Percentiles rank a stretch among this genome's conserved stretches.
phyloP scores from a whole-genome alignment of 2,888 invertebrate species.

The Eupithecia subumbrata region DNA sequence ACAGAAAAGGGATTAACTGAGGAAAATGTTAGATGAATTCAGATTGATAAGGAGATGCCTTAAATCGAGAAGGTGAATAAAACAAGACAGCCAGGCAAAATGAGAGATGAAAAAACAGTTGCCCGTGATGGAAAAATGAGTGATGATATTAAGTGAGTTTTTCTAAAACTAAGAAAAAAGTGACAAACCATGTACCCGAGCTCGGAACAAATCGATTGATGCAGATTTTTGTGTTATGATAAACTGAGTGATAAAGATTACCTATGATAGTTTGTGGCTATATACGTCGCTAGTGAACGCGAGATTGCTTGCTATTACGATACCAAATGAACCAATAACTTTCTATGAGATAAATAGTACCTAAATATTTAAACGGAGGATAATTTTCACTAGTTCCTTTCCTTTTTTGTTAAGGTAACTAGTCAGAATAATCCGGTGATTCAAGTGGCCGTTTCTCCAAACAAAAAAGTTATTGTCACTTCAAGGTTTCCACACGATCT shows the following conservation, averaged over 20 bases:
- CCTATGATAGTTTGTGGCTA: constrained; percentile 25
- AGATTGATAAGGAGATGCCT: not conserved
- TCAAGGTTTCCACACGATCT: not conserved
- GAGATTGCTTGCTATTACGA: constrained; percentile 26
- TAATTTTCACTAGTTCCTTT: not conserved
- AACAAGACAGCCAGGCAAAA: not conserved
- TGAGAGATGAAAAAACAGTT: not conserved
- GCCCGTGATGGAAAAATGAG: not conserved
- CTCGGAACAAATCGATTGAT: not conserved
- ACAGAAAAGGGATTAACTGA: not conserved
- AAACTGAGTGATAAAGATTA: not conserved
- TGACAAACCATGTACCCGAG: not conserved
- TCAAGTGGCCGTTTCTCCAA: not conserved
- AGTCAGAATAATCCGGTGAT: constrained; percentile 1
- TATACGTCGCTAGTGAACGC: constrained; percentile 34
- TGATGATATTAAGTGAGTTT: not conserved
- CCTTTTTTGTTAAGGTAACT: constrained; percentile 14
- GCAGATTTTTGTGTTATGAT: constrained; percentile 5
- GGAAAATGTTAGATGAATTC: not conserved
- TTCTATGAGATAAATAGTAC: not conserved
- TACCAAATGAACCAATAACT: not conserved
- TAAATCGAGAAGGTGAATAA: not conserved
- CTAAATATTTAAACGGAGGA: not conserved
- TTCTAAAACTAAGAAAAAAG: not conserved
- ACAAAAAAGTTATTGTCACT: not conserved